Base-by-base conservation (phyloP, 2,888 invertebrate genomes). In the Drosophila paranaensis region DNA sequence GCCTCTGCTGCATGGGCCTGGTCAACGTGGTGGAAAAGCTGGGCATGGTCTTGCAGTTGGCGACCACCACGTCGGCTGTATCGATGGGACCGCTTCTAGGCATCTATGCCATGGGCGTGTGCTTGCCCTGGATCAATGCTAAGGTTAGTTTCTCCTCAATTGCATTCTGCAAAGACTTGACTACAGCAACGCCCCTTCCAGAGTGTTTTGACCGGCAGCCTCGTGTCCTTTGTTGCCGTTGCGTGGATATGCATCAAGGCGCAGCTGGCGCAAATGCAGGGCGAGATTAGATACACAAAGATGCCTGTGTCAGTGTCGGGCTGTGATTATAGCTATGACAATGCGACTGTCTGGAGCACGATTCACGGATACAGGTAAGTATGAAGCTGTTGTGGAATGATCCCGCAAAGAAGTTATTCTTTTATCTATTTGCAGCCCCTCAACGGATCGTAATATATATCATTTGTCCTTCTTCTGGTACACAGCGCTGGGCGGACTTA, bases 401-500 rank as follows among this genome's bases (percentile, higher is more conserved):
- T 0, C 0, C 27, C 0, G 0, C 10, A 11, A 13, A 11, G 8
- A 1, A 11, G 13, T 14, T 25, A 3, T 13, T 27, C 2, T 37
- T 16, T 30, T 2, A 8, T 10, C 14, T 13, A 25, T 2, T 16
- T 63, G 0, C 56, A 91, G 91, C 11, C 87, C 90, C 0, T 89
- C 91, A 0, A 71, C 74, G 9, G 90, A 90, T 25, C 81, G 88
- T 6, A 85, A 91, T 64, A 74, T 92, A 8, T 91, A 96, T 84
- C 95, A 95, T 60, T 93, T 96, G 55, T 96, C 96, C 10, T 96
- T 96, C 85, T 91, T 96, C 55, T 96, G 96, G 96, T 95, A 96
- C 77, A 95, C 95, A 0, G 93, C 95, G 0, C 92, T 95, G 40
- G 96, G 96, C 5, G 94, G 94, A 25, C 75, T 93, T 0, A 93